These are phyloP conservation scores for Halictus quadricinctus DNA, from an alignment of 2,888 invertebrate genomes.

Conservation along the genomic window DNA sequence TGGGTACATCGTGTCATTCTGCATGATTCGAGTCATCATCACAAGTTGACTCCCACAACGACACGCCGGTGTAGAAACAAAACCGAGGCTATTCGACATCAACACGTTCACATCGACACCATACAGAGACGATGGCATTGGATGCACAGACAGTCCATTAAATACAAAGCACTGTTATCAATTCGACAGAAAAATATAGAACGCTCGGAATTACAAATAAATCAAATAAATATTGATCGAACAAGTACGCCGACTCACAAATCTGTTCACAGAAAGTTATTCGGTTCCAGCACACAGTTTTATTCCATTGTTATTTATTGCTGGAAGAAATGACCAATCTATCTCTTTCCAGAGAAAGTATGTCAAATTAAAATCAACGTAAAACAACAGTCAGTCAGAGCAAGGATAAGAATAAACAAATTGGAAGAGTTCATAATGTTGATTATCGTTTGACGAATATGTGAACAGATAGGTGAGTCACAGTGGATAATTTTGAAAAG, in stretches of 20 bases:
- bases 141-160: slow-evolving; percentile 42
- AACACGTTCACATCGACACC: slow-evolving; percentile 46
- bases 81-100: slow-evolving; percentile 42
- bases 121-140: slow-evolving; percentile 53
- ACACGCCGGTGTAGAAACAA: slow-evolving; percentile 25
- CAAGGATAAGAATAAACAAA: not conserved
- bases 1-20: slow-evolving; percentile 52
- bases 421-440: not conserved
- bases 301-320: not conserved
- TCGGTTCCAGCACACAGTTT: not conserved
- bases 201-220: not conserved
- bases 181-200: not conserved
- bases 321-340: not conserved
- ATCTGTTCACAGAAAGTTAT: not conserved
- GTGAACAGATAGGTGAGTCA: not conserved
- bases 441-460: not conserved
- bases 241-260: not conserved
- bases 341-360: too few species aligned
- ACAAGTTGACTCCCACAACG: slow-evolving; percentile 21
- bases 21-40: slow-evolving; percentile 34
- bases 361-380: not conserved
- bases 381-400: not conserved
- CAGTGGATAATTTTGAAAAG: not conserved
- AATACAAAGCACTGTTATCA: slow-evolving; percentile 13
- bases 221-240: not conserved